Conservation (phyloP, 2,888 invertebrate species). For the Rhopalosiphum nymphaeae region DNA sequence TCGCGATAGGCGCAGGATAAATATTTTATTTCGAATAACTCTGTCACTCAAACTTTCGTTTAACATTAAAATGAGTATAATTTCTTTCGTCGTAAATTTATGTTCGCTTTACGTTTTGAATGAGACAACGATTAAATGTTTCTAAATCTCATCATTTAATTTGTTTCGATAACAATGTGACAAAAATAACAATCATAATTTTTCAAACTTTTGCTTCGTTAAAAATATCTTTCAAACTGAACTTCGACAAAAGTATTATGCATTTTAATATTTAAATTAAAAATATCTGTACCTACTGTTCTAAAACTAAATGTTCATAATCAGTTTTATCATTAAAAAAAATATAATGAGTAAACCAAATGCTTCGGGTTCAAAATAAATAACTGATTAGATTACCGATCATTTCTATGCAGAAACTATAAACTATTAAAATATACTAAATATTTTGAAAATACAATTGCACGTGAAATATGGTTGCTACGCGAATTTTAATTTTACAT, state of each 20-base stretch:
- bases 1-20: not conserved
- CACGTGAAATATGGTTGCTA: too few species aligned
- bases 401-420: too few species aligned
- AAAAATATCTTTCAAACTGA: not conserved
- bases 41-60: not conserved
- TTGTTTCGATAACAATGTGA: not conserved
- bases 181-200: not conserved
- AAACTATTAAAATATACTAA: too few species aligned
- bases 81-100: not conserved
- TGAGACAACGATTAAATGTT: not conserved
- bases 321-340: too few species aligned
- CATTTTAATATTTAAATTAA: not conserved
- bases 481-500: too few species aligned
- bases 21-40: not conserved
- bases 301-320: too few species aligned
- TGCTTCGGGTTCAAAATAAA: too few species aligned
- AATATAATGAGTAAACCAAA: too few species aligned
- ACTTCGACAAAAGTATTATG: not conserved
- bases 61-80: not conserved
- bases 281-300: too few species aligned
- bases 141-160: not conserved
- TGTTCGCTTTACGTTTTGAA: not conserved
- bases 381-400: too few species aligned
- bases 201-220: not conserved
- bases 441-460: too few species aligned